Evolutionary conservation across 2,888 invertebrate genomes (phyloP).

Genomic region (Caenorhabditis sp.): DNA sequence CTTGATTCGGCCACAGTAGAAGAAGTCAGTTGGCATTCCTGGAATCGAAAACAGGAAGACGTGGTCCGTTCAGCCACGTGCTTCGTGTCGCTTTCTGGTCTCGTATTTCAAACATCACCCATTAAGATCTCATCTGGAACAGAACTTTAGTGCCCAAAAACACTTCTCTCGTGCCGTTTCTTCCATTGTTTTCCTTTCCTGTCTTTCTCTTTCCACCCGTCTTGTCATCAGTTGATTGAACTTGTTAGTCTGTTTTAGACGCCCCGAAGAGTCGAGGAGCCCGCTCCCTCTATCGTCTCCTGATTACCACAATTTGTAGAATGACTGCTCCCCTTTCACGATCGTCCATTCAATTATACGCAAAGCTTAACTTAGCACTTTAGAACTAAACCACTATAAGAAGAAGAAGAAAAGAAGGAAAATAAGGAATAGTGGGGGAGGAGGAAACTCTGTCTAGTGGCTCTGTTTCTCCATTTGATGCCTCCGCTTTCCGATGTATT

Average conservation of each 20-base stretch:
- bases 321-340: slow-evolving; percentile 3
- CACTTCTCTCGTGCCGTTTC: slow-evolving; percentile 5
- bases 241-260: slow-evolving; percentile 1
- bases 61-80: slow-evolving; percentile 29
- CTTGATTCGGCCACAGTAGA: not conserved
- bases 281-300: slow-evolving; percentile 12
- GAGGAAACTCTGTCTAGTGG: slow-evolving; percentile 5
- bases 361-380: slow-evolving; percentile 51
- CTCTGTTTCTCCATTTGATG: slow-evolving; percentile 14
- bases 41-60: slow-evolving; percentile 26
- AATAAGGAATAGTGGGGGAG: no score
- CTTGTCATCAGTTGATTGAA: slow-evolving; percentile 10
- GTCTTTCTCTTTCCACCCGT: not conserved
- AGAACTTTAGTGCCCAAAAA: slow-evolving; percentile 10
- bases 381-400: slow-evolving; percentile 14
- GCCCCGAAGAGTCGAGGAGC: not conserved
- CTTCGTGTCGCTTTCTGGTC: slow-evolving; percentile 8
- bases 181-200: not conserved
- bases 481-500: not conserved
- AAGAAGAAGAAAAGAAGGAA: not conserved
- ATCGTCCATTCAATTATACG: slow-evolving; percentile 55
- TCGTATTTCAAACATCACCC: slow-evolving; percentile 44
- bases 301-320: slow-evolving; percentile 55
- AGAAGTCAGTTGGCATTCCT: slow-evolving; percentile 1
- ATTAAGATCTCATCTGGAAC: not conserved